A percentile compares a stretch with the other conserved stretches of the same genome.
Conservation (phyloP, 1,140 invertebrate species). For the Cyrtorhinus lividipennis region DNA sequence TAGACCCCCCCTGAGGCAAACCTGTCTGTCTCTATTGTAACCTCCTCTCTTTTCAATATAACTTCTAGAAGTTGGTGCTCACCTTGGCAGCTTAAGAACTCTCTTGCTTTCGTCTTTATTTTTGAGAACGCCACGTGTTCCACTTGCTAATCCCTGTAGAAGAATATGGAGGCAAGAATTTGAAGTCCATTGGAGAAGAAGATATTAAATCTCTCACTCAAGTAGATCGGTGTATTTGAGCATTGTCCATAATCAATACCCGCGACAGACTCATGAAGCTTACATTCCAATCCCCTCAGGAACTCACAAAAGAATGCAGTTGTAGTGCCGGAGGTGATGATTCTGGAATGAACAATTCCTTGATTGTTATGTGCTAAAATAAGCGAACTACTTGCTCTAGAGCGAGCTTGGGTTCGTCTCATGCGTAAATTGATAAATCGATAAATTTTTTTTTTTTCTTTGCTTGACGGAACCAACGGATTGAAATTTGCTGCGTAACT, state of each 20-base stretch:
- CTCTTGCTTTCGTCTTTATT: too few relatives aligned
- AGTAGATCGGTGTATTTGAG: neutral
- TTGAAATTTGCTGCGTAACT: neutral
- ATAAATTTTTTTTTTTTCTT: neutral
- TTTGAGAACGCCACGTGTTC: neutral
- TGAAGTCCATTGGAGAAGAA: neutral
- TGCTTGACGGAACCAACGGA: neutral
- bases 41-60: too few relatives aligned
- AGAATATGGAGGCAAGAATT: conserved; percentile 1
- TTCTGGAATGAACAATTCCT: neutral
- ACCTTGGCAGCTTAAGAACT: too few relatives aligned
- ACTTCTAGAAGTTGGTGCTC: too few relatives aligned
- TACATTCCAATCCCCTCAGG: neutral
- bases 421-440: neutral
- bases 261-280: neutral
- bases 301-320: neutral
- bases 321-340: neutral
- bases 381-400: neutral
- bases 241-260: neutral
- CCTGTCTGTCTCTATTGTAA: too few relatives aligned
- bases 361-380: neutral
- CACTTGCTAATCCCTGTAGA: neutral
- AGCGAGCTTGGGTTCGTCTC: neutral
- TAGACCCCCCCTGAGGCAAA: too few relatives aligned
- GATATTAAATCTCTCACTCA: conserved; percentile 6